Evolutionary conservation across 2,113 vertebrate genomes (phyloP).

Genomic region (Prionailurus bengalensis): DNA sequence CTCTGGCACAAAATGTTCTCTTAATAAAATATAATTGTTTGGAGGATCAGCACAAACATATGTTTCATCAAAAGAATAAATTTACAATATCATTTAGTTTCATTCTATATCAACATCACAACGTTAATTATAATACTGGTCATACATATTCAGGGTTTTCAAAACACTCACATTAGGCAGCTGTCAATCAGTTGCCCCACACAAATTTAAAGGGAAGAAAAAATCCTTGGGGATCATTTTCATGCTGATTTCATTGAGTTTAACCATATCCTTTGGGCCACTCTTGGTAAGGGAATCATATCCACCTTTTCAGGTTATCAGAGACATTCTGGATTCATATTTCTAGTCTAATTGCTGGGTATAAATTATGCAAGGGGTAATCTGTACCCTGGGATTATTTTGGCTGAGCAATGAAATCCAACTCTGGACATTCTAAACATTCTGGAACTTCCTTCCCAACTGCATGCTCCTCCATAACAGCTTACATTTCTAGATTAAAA

Average conservation of each 20-base stretch:
- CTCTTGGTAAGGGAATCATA: background rate
- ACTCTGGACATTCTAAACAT: conserved; percentile 20
- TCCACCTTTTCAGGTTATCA: conserved; percentile 46
- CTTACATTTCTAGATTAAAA: conserved; percentile 44
- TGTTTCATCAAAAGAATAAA: conserved; percentile 41
- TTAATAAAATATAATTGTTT: conserved; percentile 70
- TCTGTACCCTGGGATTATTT: conserved; percentile 59
- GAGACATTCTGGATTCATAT: conserved; percentile 29
- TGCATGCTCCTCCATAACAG: background rate
- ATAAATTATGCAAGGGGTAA: conserved; percentile 67
- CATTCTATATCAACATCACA: conserved; percentile 7
- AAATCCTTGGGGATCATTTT: background rate
- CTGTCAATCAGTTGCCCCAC: background rate
- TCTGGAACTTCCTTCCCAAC: conserved; percentile 43
- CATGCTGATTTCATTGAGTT: conserved; percentile 29
- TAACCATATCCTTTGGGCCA: background rate
- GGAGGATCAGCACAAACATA: background rate
- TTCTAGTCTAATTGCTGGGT: conserved; percentile 23
- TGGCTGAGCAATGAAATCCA: conserved; percentile 62
- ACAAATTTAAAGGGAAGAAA: background rate
- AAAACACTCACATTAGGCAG: background rate
- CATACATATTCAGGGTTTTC: conserved; percentile 23
- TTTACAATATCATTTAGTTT: conserved; percentile 42
- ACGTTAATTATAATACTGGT: background rate
- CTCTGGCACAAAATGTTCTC: conserved; percentile 40